Evolutionary conservation across 1,140 invertebrate genomes (phyloP), one percentile per base, ranked within the genome.

Genomic region (Goniozus legneri): DNA sequence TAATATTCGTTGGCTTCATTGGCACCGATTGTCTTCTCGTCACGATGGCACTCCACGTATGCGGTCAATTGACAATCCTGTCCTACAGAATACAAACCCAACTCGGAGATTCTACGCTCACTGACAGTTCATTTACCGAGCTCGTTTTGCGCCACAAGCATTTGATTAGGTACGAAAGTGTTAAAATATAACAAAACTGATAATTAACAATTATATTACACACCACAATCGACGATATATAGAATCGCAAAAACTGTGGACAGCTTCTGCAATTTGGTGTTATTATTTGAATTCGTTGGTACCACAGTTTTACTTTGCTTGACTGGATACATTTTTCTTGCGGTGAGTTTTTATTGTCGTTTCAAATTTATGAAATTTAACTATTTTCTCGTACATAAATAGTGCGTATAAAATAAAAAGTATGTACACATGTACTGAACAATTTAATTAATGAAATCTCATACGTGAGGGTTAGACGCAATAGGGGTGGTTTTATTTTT

Each of bases 1-100:
- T 42, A 10, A 32, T 6, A 13, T 12, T 13, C 1, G 19, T 46
- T 15, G 30, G 34, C 18, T 20, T 24, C 13, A 21, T 18, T 6
- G 37, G 21, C 8, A 34, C 39, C 6, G 44, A 38, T 33, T 47
- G 39, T 3, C 35, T 47, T 20, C 15, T 55, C 0, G 31, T 50
- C 10, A 41, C 44, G 2, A 32, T 55, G 7, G 27, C 30, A 13
- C 27, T 47, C 8, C 44, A 55, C 36, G 32, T 47, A 2, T 43
- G 39, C 13, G 52, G 52, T 3, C 22, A 47, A 36, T 21, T 50
- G 8, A 19, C 52, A 10, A 10, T 27, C 10, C 24, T 27, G 4
- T 27, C 24, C 24, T 6, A 4, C 4, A 27, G 24, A 10, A 27
- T 27, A 6, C 24, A 27, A 10, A 27, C 4, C 10, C 4, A 4